Evolutionary conservation across 2,113 vertebrate genomes (phyloP).

Genomic region (Pygoscelis adeliae): DNA sequence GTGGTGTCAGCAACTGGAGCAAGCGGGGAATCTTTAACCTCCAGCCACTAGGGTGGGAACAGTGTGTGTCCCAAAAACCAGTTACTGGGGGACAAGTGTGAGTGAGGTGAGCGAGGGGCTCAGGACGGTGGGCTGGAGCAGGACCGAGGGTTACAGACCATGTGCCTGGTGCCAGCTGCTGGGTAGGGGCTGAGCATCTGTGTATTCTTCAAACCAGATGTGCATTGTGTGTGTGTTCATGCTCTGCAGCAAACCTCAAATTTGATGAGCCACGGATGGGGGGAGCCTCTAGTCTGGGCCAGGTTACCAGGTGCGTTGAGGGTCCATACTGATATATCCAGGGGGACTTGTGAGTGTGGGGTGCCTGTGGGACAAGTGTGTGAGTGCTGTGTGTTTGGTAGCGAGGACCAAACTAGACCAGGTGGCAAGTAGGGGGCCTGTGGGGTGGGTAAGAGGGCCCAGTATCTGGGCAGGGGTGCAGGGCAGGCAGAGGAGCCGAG

Average conservation of each 20-base stretch:
- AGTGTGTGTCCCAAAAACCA: background rate
- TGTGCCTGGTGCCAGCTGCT: background rate
- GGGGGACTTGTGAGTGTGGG: background rate
- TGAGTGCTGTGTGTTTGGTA: background rate
- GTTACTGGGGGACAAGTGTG: background rate
- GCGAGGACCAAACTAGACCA: background rate
- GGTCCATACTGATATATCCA: background rate
- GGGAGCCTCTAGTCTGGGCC: fast-evolving
- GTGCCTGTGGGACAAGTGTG: background rate
- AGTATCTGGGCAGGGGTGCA: fast-evolving
- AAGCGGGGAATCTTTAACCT: background rate
- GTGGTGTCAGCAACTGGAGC: background rate
- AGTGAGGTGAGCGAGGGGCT: background rate
- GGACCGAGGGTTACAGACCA: fast-evolving
- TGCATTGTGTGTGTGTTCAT: background rate
- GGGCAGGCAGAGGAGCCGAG: fast-evolving
- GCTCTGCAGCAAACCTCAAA: background rate
- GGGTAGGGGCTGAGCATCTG: background rate
- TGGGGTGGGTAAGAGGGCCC: too few relatives aligned
- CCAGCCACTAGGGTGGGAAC: background rate
- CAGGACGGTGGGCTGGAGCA: fast-evolving
- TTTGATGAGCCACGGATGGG: background rate
- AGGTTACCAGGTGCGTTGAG: background rate
- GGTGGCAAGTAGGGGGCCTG: fast-evolving
- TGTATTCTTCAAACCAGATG: background rate